Base-by-base conservation (phyloP, 2,888 invertebrate species). In the Apodemia duryi region DNA sequence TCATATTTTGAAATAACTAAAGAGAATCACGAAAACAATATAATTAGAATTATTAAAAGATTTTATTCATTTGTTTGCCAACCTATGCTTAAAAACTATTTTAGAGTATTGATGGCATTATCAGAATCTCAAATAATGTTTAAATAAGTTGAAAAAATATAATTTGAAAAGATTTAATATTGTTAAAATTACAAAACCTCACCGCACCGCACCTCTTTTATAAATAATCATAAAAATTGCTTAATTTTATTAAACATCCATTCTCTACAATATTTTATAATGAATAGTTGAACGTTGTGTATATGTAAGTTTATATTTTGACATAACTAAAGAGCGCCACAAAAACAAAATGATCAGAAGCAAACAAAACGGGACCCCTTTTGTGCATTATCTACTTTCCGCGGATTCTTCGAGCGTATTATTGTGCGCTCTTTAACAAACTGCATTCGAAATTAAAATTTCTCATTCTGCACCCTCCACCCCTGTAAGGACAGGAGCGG, bases 391-490 rank as follows among this genome's bases (percentile, higher is more conserved):
- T 86, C 84, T 80, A 77, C 76, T 81, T 82, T 75, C 81, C 81
- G 77, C 80, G 78, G 83, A 84, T 85, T 84, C 79, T 68, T 72
- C 74, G 74, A 78, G 81, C 78, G 78, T 79, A 79, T 84, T 88
- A 88, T 90, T 88, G 86, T 87, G 80, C 81, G 83, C 86, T 85
- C 87, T 87, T 85, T 88, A 89, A 86, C 86, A 91, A 91, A 91
- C 90, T 91, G 91, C 91, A 91, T 91, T 91, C 89, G 85, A 81
- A 90, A 91, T 91, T 91, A 91, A 91, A 91, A 91, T 75, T 85
- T 86, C 87, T 90, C 90, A 89, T 91, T 87, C 84, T 79, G 43
- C 43, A 67, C 70, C 71, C 67, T 68, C 67, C 65, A 73, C 77
- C 76, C 74, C 77, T 72, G 76, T 76, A 75, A 77, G 76, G 74